These are phyloP conservation scores for Hypothenemus hampei DNA, from an alignment of 1,140 invertebrate genomes.

Conservation along the genomic window DNA sequence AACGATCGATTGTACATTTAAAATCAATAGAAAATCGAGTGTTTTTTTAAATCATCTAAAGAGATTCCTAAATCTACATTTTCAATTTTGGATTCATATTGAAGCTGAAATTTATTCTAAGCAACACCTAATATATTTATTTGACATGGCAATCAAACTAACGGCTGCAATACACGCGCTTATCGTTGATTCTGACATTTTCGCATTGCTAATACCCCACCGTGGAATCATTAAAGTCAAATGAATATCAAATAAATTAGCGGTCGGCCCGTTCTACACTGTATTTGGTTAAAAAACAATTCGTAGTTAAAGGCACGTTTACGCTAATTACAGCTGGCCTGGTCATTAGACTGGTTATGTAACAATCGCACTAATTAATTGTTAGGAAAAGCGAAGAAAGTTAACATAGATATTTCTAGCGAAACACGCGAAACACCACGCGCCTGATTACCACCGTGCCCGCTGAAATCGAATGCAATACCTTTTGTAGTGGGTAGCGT, in stretches of 20 bases:
- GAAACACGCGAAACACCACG: no score
- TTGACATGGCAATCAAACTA: no score
- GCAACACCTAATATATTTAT: no score
- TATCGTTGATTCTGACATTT: neutral
- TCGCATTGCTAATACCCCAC: neutral
- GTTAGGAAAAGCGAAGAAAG: slow-evolving; percentile 27
- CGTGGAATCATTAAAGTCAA: slow-evolving; percentile 18
- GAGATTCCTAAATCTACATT: neutral
- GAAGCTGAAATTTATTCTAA: no score
- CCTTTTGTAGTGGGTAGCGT: no score
- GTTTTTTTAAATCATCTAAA: neutral
- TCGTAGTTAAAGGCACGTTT: slow-evolving; percentile 28
- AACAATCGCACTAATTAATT: slow-evolving; percentile 29
- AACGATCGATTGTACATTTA: neutral
- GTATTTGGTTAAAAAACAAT: slow-evolving; percentile 31
- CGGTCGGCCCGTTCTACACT: slow-evolving; percentile 17
- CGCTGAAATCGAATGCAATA: no score
- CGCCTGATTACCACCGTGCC: no score
- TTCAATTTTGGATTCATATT: no score
- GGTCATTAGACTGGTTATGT: slow-evolving; percentile 26
- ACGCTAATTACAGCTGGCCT: slow-evolving; percentile 24
- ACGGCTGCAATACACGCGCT: no score
- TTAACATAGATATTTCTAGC: slow-evolving; percentile 20
- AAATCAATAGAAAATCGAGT: neutral
- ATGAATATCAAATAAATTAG: slow-evolving; percentile 32